A percentile compares a stretch with the other conserved stretches of the same genome.
These are phyloP conservation scores for Rugalucina vietnamica DNA, from an alignment of 2,888 invertebrate genomes.

Conservation along the genomic window DNA sequence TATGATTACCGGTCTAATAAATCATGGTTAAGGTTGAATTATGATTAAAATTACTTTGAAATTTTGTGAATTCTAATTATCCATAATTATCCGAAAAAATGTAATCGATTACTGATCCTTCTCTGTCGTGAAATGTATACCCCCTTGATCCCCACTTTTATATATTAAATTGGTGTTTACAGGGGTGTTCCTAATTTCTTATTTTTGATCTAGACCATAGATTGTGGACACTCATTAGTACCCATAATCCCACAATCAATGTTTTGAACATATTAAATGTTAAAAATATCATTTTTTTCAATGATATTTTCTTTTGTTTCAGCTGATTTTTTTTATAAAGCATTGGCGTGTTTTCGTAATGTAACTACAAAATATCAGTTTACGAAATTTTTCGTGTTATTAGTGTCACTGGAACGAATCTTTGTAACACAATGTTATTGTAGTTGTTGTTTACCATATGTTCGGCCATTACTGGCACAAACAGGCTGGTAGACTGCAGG, in stretches of 20 bases:
- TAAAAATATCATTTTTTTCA: background rate
- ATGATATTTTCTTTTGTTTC: background rate
- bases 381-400: background rate
- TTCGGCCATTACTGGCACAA: background rate
- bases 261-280: background rate
- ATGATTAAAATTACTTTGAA: background rate
- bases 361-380: background rate
- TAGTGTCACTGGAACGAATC: background rate
- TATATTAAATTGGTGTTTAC: background rate
- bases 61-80: background rate
- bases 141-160: background rate
- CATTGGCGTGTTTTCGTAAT: no score
- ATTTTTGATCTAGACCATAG: background rate
- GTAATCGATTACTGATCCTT: background rate
- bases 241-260: background rate
- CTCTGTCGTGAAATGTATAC: background rate
- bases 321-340: background rate
- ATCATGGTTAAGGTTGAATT: no score
- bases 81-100: background rate
- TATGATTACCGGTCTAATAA: no score
- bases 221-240: background rate
- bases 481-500: background rate
- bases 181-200: background rate
- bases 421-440: background rate
- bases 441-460: background rate